Evolutionary conservation across 2,888 invertebrate species (phyloP), one percentile per base, ranked within the genome.

Genomic region (Agriotes lineatus): DNA sequence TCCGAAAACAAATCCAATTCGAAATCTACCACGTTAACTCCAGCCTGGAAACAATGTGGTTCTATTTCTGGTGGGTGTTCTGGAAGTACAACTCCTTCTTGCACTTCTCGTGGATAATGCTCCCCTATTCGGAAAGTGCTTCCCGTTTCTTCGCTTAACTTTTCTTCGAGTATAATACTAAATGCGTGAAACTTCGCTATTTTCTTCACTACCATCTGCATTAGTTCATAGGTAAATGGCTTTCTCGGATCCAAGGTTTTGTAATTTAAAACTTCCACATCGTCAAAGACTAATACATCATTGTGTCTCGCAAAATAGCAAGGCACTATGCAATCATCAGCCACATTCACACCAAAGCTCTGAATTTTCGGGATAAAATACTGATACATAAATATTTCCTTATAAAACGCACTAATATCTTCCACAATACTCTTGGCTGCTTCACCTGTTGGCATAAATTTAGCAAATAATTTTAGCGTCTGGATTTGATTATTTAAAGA

Each of bases 151-250:
- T 52, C 19, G 14, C 52, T 33, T 1, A 52, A 9, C 16, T 52
- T 52, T 6, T 52, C 69, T 56, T 86, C 85, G 16, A 78, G 79
- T 1, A 86, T 81, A 33, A 87, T 70, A 62, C 78, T 79, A 37
- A 78, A 75, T 2, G 83, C 82, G 69, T 85, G 85, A 6, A 83
- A 69, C 67, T 80, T 79, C 0, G 84, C 82, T 54, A 84, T 61
- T 16, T 77, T 64, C 67, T 79, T 73, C 16, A 83, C 48, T 5
- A 80, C 77, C 2, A 80, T 59, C 57, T 75, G 56, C 5, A 83
- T 65, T 37, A 75, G 74, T 1, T 52, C 39, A 10, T 14, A 14
- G 10, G 7, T 16, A 9, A 10, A 33, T n/a, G 33, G 18, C 12
- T 52, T 19, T 18, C 52, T 48, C 0, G 61, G 18, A 9, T 61